A percentile compares a stretch with the other conserved stretches of the same genome.
These are phyloP conservation scores for Clanis bilineata DNA, from an alignment of 2,888 invertebrate species.

Conservation along the genomic window DNA sequence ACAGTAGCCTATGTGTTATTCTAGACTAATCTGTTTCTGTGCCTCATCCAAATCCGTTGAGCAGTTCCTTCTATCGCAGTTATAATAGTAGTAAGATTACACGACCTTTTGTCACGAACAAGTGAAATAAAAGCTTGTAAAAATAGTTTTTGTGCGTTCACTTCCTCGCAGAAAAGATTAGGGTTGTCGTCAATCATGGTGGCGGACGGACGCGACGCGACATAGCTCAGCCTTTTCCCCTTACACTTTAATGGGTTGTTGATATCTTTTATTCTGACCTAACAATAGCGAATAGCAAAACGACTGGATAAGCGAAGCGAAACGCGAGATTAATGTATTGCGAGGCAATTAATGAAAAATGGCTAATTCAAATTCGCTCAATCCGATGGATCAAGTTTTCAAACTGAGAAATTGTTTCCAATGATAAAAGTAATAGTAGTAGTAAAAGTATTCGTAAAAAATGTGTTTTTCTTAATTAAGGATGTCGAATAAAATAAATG, in stretches of 20 bases:
- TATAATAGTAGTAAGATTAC: too few species aligned
- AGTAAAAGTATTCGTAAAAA: too few species aligned
- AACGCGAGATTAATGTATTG: not conserved
- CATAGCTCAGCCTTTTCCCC: not conserved
- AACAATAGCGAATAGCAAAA: not conserved
- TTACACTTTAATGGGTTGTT: not conserved
- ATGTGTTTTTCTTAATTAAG: too few species aligned
- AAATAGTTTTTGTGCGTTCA: conserved; percentile 28
- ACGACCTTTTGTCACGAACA: not conserved
- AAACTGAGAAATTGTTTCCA: too few species aligned
- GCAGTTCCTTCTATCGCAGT: too few species aligned
- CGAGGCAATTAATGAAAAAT: not conserved
- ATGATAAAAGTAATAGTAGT: too few species aligned
- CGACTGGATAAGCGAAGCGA: not conserved
- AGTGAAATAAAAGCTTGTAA: conserved; percentile 9
- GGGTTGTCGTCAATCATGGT: conserved; percentile 21
- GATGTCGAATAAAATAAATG: too few species aligned
- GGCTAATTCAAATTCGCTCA: not conserved
- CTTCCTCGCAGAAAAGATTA: conserved; percentile 25
- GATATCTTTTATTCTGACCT: conserved; percentile 1
- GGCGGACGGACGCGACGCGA: conserved; percentile 21
- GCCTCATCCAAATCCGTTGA: too few species aligned
- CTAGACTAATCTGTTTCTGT: too few species aligned
- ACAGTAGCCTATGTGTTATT: too few species aligned
- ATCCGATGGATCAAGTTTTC: too few species aligned